These are phyloP conservation scores for Aphis craccivora DNA, from an alignment of 1,140 invertebrate species.

Conservation along the genomic window DNA sequence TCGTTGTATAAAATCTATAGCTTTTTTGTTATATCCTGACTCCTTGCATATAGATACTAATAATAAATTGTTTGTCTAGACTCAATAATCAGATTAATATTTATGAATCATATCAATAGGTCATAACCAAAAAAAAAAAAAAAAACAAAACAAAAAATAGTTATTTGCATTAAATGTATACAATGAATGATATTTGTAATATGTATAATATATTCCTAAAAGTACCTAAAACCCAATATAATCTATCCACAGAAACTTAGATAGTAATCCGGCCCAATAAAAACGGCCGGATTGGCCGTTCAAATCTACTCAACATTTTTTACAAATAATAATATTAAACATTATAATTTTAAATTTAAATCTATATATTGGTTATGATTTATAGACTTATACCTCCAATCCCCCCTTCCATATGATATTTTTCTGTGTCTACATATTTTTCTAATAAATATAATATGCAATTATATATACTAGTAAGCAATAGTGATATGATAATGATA, in stretches of 20 bases:
- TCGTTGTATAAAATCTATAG: not conserved
- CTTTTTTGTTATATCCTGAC: not conserved
- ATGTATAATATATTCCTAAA: not conserved
- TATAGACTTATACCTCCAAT: not conserved
- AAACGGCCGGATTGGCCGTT: not conserved
- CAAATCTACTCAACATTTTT: not conserved
- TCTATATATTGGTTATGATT: not conserved
- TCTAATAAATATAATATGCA: not conserved
- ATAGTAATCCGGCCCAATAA: not conserved
- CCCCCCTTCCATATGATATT: not conserved
- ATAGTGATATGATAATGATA: not conserved
- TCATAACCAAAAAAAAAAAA: not conserved
- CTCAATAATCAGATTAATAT: not conserved
- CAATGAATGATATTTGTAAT: not conserved
- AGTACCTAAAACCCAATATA: not conserved
- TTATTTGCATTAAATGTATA: slow-evolving; percentile 1
- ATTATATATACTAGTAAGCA: not conserved
- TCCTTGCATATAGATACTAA: not conserved
- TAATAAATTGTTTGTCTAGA: not conserved
- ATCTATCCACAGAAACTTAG: not conserved
- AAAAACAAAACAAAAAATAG: not conserved
- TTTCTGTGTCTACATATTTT: not conserved
- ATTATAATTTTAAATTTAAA: not conserved
- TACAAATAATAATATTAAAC: not conserved
- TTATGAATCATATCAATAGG: no score